Evolutionary conservation across 2,888 invertebrate species (phyloP).

Genomic region (Thalpophila matura): DNA sequence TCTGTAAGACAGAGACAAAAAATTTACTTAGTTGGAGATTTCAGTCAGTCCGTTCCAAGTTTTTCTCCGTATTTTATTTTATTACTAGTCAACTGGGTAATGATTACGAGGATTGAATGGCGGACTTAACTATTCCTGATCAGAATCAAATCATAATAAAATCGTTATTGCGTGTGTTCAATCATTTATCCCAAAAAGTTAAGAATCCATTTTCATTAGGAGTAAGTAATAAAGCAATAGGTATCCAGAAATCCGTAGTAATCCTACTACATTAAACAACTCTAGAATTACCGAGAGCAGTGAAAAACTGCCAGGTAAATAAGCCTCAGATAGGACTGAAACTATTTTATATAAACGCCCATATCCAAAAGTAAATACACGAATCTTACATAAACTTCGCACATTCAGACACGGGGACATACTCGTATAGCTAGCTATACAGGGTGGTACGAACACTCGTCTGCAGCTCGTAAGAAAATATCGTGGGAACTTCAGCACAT

Average conservation of each 20-base stretch:
- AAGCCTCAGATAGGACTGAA: conserved; percentile 7
- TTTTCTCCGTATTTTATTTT: too few species aligned
- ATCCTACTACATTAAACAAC: background rate
- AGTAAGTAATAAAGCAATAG: too few species aligned
- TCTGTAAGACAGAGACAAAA: too few species aligned
- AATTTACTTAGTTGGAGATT: too few species aligned
- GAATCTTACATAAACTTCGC: conserved; percentile 48
- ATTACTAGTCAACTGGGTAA: too few species aligned
- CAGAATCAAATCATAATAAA: too few species aligned
- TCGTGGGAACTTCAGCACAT: conserved; percentile 65
- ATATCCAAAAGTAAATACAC: conserved; percentile 51
- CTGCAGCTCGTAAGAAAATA: conserved; percentile 71
- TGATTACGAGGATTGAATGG: too few species aligned
- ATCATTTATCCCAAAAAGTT: too few species aligned
- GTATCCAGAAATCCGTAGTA: background rate
- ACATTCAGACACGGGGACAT: conserved; percentile 42
- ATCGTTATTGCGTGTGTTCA: too few species aligned
- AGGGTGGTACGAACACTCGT: conserved; percentile 64
- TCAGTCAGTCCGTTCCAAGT: too few species aligned
- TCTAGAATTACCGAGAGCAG: background rate
- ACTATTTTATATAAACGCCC: conserved; percentile 39
- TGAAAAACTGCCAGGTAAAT: conserved; percentile 1
- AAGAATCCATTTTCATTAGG: too few species aligned
- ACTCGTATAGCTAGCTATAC: conserved; percentile 60
- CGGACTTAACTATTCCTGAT: too few species aligned